Base-by-base conservation (phyloP, 1,140 invertebrate genomes). In the Gerris buenoi region DNA sequence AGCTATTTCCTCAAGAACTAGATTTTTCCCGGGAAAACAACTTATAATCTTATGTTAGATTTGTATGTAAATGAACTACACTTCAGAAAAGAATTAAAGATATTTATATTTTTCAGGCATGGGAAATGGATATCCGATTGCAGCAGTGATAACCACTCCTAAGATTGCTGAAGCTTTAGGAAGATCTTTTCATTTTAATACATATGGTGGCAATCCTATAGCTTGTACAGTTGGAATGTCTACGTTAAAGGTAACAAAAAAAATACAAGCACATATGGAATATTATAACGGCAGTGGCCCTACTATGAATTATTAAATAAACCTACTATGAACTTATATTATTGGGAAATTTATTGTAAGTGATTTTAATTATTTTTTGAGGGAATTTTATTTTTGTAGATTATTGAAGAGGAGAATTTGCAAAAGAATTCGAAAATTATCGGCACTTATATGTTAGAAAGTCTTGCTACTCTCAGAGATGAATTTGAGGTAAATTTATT, bases 131-230 rank as follows among this genome's bases (percentile, higher is more conserved):
- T 98, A 93, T 78, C 96, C 96, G 0, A 77, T 99, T 74, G 95
- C 87, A 1, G 95, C 94, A 18, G 92, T 98, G 0, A 88, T 96
- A 0, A 97, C 95, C 0, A 95, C 89, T 0, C 82, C 84, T 2
- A 85, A 90, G 76, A 91, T 98, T 65, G 90, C 94, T 0, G 76
- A 84, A 15, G 81, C 82, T 3, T 81, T 97, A 71, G 82, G 82
- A 0, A 80, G 84, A 71, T 91, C 91, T 0, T 74, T 84, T 10
- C 92, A 96, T 79, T 98, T 98, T 75, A 98, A 98, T 75, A 99
- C 96, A 0, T 98, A 89, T 77, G 94, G 93, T 5, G 96, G 96
- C 5, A 97, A 97, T 80, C 92, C 96, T 0, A 71, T 98, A 70
- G 89, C 92, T 2, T 92, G 86, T 72, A 84, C 89, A 28, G 88